These are phyloP conservation scores for Chascanopsetta lugubris DNA, from an alignment of 2,113 vertebrate species.

Conservation along the genomic window DNA sequence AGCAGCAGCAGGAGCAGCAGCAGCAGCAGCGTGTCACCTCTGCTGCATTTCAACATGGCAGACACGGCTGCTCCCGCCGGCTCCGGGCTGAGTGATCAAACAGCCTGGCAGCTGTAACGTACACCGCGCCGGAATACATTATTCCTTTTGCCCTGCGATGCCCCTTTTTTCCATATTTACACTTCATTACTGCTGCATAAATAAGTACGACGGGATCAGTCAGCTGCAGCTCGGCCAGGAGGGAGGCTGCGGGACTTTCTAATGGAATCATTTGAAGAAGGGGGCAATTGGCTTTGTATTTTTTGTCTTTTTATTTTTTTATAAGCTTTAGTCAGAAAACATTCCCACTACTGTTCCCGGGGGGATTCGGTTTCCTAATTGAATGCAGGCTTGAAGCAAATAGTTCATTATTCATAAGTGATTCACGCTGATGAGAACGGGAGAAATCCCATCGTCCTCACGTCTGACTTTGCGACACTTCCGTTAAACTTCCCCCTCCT, in stretches of 20 bases:
- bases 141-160: neutral
- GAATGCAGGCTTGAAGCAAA: conserved; percentile 67
- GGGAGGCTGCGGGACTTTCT: conserved; percentile 54
- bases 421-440: conserved; percentile 46
- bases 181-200: conserved; percentile 67
- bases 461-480: conserved; percentile 8
- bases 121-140: neutral
- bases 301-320: conserved; percentile 25
- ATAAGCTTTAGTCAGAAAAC: conserved; percentile 45
- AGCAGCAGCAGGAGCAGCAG: no score
- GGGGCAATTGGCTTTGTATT: conserved; percentile 45
- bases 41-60: conserved; percentile 30
- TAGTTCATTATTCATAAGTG: conserved; percentile 70
- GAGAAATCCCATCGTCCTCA: conserved; percentile 31
- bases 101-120: conserved; percentile 11
- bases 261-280: conserved; percentile 58
- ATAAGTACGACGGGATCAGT: conserved; percentile 70
- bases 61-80: conserved; percentile 15
- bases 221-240: conserved; percentile 50
- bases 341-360: conserved; percentile 26
- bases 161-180: conserved; percentile 39
- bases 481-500: neutral
- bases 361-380: conserved; percentile 60
- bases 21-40: conserved; percentile 10
- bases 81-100: conserved; percentile 49